These are phyloP conservation scores for Protomyctophum bolini DNA, from an alignment of 2,113 vertebrate species.

Conservation along the genomic window DNA sequence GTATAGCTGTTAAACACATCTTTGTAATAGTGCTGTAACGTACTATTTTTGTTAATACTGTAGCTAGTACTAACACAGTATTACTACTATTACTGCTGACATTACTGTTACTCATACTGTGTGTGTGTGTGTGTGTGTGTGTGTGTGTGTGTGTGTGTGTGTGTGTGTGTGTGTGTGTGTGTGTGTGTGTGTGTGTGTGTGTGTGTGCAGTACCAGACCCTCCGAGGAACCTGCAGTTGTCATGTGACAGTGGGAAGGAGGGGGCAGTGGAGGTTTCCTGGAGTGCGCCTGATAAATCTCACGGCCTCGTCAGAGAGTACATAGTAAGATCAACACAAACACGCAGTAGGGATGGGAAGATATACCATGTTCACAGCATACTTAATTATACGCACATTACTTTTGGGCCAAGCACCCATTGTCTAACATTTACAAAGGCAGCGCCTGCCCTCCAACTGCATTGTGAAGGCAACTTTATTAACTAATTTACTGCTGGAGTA, in stretches of 20 bases:
- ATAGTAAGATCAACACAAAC: conserved; percentile 81
- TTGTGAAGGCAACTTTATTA: too few relatives aligned
- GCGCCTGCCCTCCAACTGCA: too few relatives aligned
- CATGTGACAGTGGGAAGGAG: conserved; percentile 80
- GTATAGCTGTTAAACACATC: conserved; percentile 52
- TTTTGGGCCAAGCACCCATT: too few relatives aligned
- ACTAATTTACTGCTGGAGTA: too few relatives aligned
- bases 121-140: not conserved
- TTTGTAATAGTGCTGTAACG: too few relatives aligned
- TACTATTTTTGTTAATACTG: too few relatives aligned
- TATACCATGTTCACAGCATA: too few relatives aligned
- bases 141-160: not conserved
- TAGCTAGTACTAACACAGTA: too few relatives aligned
- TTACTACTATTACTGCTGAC: too few relatives aligned
- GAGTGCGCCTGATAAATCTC: conserved; percentile 83
- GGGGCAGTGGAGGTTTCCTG: conserved; percentile 84
- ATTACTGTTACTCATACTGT: not conserved
- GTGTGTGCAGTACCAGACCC: conserved; percentile 86
- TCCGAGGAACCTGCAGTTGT: conserved; percentile 88
- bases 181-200: not conserved
- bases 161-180: not conserved
- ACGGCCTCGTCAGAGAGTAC: conserved; percentile 92
- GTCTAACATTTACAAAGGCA: too few relatives aligned
- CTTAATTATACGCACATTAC: too few relatives aligned
- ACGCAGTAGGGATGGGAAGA: not conserved